Conservation (phyloP, 2,113 vertebrate genomes). For the Eublepharis macularius region DNA sequence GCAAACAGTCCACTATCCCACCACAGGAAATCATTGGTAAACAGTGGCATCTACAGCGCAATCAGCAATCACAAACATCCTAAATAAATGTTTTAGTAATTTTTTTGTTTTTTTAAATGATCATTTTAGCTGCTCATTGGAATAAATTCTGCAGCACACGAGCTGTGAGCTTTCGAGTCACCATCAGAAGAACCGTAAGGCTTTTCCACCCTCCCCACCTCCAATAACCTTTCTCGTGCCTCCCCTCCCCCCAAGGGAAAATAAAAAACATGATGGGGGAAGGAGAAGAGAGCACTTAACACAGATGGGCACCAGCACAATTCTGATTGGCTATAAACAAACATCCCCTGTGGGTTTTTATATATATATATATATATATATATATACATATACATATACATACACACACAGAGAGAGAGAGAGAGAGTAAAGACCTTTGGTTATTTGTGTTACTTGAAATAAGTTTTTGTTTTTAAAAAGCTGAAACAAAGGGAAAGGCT, state of each 20-base stretch:
- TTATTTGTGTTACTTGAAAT: constrained; percentile 55
- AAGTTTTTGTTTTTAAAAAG: constrained; percentile 3
- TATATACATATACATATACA: constrained; percentile 69
- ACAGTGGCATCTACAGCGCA: constrained; percentile 96
- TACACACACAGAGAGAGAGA: too few species aligned
- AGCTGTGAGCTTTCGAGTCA: constrained; percentile 83
- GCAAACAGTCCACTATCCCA: constrained; percentile 97
- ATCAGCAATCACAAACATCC: constrained; percentile 95
- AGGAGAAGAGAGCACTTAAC: constrained; percentile 51
- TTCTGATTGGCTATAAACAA: constrained; percentile 62
- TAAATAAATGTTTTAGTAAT: constrained; percentile 83
- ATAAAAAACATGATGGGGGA: constrained; percentile 10
- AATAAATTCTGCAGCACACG: constrained; percentile 89
- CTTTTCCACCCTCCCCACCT: constrained; percentile 48
- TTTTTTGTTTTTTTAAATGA: constrained; percentile 67
- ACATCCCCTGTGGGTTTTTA: constrained; percentile 59
- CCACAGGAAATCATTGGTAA: constrained; percentile 95
- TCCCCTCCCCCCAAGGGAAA: too few species aligned
- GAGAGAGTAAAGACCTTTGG: constrained; percentile 74
- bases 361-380: background rate
- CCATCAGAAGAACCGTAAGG: constrained; percentile 73
- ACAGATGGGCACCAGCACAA: constrained; percentile 63
- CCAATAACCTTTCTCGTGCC: constrained; percentile 61
- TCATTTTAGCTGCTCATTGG: constrained; percentile 89
- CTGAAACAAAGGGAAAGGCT: constrained; percentile 17